These are phyloP conservation scores for Lanistes nyassanus DNA, from an alignment of 1,140 invertebrate genomes.

Conservation along the genomic window DNA sequence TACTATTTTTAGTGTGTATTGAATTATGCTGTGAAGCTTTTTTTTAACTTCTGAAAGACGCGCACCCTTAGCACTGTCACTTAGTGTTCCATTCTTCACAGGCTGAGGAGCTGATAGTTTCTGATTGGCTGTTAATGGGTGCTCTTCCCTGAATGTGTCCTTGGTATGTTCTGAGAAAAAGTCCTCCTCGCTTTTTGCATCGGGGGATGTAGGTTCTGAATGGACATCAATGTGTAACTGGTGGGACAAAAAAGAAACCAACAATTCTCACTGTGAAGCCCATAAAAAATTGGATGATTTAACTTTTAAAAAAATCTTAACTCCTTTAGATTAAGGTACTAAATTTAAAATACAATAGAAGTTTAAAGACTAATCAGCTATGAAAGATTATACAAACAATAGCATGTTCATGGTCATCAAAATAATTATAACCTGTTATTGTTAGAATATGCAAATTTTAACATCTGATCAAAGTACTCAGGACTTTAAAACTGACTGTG, in stretches of 20 bases:
- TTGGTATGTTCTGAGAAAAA: slow-evolving; percentile 80
- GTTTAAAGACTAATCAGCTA: not conserved
- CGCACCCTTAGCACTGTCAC: not conserved
- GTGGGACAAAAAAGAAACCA: not conserved
- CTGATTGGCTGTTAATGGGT: slow-evolving; percentile 41
- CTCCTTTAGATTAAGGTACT: not conserved
- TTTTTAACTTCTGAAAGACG: too few species aligned
- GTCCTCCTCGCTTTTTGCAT: slow-evolving; percentile 74
- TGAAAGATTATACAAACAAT: too few species aligned
- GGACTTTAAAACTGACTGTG: too few species aligned
- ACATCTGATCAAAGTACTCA: too few species aligned
- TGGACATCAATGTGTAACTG: slow-evolving; percentile 38
- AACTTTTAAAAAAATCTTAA: not conserved
- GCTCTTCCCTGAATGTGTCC: not conserved
- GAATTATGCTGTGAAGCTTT: too few species aligned
- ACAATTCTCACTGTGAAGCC: not conserved
- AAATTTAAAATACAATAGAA: not conserved
- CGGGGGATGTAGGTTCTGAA: slow-evolving; percentile 43
- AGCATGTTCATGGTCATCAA: too few species aligned
- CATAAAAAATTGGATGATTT: not conserved
- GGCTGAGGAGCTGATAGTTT: slow-evolving; percentile 54
- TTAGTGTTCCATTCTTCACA: slow-evolving; percentile 51
- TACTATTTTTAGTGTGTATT: too few species aligned
- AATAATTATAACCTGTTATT: too few species aligned
- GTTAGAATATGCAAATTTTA: too few species aligned